Base-by-base conservation (phyloP, 2,888 invertebrate species). In the Acronicta leporina region DNA sequence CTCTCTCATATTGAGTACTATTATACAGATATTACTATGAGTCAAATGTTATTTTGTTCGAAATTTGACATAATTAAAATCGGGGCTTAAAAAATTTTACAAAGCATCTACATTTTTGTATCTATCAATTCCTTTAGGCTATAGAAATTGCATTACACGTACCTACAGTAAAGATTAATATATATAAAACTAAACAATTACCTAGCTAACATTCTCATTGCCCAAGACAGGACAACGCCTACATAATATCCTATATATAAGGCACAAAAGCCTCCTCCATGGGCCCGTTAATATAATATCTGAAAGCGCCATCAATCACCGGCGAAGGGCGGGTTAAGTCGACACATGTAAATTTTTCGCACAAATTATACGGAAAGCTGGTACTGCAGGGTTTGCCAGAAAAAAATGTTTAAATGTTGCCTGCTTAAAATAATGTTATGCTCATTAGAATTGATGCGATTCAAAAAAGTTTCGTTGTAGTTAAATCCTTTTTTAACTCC, bases 281-380 rank as follows among this genome's bases (percentile, higher is more conserved):
- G 71, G 52, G 44, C 64, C 71, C 71, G 77, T 74, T 85, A 84
- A 86, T 90, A 89, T 89, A 88, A 92, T 92, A 88, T 88, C 85
- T 87, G 83, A 77, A 87, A 84, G 86, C 79, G 84, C 86, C 92
- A 93, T 93, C 93, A 92, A 93, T 93, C 92, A 92, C 89, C 59
- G 80, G 62, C 80, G 73, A 80, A 84, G 89, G 90, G 87, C 73
- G 87, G 87, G 91, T 88, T 92, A 93, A 92, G 92, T 92, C 92
- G 92, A 92, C 93, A 92, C 90, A 92, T 92, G 92, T 92, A 92
- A 92, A 92, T 92, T 91, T 88, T 80, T 81, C 84, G 83, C 86
- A 75, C 85, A 88, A 92, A 92, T 92, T 92, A 91, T 87, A 85
- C 87, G 87, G 82, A 88, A 88, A 86, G 86, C 82, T 77, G 75